phyloP scores from a whole-genome alignment of 2,113 vertebrate genomes.

The Ceyx margarethae region DNA sequence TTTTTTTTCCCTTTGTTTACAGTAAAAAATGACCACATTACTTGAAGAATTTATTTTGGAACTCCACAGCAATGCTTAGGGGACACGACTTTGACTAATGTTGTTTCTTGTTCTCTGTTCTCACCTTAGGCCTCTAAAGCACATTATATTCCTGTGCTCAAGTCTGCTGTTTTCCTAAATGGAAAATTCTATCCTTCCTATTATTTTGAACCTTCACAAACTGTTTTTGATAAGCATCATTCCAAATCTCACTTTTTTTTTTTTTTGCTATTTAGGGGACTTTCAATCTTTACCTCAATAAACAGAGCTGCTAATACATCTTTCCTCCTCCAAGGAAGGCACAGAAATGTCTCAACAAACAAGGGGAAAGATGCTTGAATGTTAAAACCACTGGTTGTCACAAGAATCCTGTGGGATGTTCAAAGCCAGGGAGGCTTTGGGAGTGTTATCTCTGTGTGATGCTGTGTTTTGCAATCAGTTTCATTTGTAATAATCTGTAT shows the following conservation, averaged over 20 bases:
- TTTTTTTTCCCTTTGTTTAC: neutral
- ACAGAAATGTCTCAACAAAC: neutral
- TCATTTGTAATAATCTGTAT: neutral
- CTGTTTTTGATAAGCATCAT: neutral
- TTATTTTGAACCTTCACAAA: neutral
- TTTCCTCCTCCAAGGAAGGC: neutral
- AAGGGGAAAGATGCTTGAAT: neutral
- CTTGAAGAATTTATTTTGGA: neutral
- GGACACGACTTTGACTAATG: neutral
- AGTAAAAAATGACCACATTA: neutral
- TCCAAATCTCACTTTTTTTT: neutral
- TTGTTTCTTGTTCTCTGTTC: neutral
- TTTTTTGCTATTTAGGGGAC: neutral
- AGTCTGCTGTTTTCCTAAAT: neutral
- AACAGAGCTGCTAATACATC: neutral
- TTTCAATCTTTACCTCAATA: neutral
- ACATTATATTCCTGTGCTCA: neutral
- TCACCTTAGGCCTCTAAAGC: neutral
- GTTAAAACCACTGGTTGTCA: neutral
- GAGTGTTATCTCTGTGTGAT: neutral
- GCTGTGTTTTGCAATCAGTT: neutral
- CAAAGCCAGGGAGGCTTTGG: neutral
- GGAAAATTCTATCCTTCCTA: neutral
- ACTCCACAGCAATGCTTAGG: neutral
- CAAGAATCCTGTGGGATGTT: neutral